These are phyloP conservation scores for Drosophila paramelanica DNA, from an alignment of 2,888 invertebrate species.

Conservation along the genomic window DNA sequence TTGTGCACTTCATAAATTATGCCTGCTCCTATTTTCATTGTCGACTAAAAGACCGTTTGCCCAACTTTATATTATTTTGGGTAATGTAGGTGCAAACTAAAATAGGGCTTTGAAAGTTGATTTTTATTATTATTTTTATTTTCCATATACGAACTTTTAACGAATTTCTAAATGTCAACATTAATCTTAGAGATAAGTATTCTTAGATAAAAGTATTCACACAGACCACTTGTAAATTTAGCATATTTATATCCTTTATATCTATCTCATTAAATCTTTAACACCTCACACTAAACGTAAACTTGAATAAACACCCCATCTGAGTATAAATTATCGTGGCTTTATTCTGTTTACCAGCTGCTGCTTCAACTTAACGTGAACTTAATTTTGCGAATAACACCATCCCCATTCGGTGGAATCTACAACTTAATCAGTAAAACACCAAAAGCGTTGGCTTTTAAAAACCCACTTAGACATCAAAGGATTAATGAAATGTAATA, in stretches of 20 bases:
- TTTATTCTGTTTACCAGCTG: constrained; percentile 5
- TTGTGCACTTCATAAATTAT: too few relatives aligned
- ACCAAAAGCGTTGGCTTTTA: constrained; percentile 13
- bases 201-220: too few relatives aligned
- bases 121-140: too few relatives aligned
- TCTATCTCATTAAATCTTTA: neutral
- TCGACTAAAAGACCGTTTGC: too few relatives aligned
- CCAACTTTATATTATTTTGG: too few relatives aligned
- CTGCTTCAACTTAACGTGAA: constrained; percentile 8
- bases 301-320: constrained; percentile 15
- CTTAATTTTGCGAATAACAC: constrained; percentile 17
- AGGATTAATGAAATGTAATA: constrained; percentile 75
- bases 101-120: too few relatives aligned
- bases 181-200: too few relatives aligned
- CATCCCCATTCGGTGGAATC: constrained; percentile 40
- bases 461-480: constrained; percentile 58
- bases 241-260: neutral
- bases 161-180: too few relatives aligned
- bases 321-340: constrained; percentile 19
- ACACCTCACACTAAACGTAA: neutral
- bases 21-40: too few relatives aligned
- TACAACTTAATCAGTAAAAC: constrained; percentile 56
- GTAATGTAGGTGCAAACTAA: too few relatives aligned
- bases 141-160: too few relatives aligned
- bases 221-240: neutral